Base-by-base conservation (phyloP, 37 sponge, comb jelly and placozoan species). In the Haliclona indistincta region DNA sequence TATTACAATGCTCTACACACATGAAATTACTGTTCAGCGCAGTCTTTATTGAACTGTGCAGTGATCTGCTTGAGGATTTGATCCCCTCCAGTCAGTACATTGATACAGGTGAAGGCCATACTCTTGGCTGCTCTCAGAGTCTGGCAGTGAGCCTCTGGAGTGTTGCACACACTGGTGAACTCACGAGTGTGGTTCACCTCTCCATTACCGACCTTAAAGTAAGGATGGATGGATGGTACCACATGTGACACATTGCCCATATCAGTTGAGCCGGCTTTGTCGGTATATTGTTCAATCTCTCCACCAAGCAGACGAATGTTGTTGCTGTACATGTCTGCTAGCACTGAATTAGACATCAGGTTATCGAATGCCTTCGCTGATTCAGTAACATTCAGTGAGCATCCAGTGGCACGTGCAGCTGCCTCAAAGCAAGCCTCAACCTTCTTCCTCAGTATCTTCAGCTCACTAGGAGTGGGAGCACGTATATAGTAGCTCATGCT, bases 151-250 rank as follows among this genome's bases (percentile, higher is more conserved):
- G 96, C 85, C 17, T 73, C 54, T 2, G 70, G 64, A 17, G 79
- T 91, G 76, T 91, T 88, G 44, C 82, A 13, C 22, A 87, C 64
- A 25, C 43, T 73, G 30, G 86, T 70, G 64, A 95, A 95, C 56
- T 81, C 89, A 23, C 54, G 71, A 1, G 86, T 95, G 56, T 95
- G 92, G 54, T 83, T 86, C 2, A 47, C 77, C 32, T 78, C 63
- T 35, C 77, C 79, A 35, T 62, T 43, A 3, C 86, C 89, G 38
- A 95, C 88, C 0, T 19, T 44, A 44, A 78, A 95, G 30, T 43
- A 37, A 3, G 96, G 96, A 73, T 95, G 96, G 23, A 95, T 91
- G 35, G 86, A 68, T 0, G 96, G 96, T 6, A 95, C 82, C 55
- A 67, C 56, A 47, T 88, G 81, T 1, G 92, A 88, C 33, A 95